phyloP scores from a whole-genome alignment of 2,888 invertebrate genomes.

The Tenthredo livida region DNA sequence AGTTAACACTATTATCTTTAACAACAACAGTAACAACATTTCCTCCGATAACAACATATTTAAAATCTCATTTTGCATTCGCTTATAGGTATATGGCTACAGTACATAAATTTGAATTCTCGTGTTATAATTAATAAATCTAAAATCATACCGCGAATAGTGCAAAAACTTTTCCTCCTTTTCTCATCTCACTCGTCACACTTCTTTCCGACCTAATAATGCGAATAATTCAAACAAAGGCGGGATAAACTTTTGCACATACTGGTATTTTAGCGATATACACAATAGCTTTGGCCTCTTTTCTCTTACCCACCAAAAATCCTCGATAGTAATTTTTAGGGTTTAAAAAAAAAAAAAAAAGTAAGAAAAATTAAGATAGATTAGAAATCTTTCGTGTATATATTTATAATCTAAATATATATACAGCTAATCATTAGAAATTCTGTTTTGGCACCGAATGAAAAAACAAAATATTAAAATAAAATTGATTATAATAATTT shows the following conservation, averaged over 20 bases:
- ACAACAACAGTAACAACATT: conserved; percentile 75
- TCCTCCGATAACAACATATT: conserved; percentile 67
- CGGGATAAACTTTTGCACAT: neutral
- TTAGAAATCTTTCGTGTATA: neutral
- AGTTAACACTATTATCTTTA: conserved; percentile 71
- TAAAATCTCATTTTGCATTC: conserved; percentile 56
- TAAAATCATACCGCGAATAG: conserved; percentile 15
- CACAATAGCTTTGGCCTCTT: neutral
- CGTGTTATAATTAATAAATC: neutral
- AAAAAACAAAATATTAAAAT: neutral
- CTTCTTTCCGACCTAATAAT: neutral
- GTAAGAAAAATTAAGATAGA: neutral
- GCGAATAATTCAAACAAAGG: neutral
- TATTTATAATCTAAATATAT: neutral
- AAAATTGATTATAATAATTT: neutral
- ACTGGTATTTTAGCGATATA: neutral
- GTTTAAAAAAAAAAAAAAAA: neutral
- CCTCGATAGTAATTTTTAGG: neutral
- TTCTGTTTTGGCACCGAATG: neutral
- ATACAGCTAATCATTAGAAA: neutral
- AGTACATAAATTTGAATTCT: conserved; percentile 22
- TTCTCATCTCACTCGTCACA: no score
- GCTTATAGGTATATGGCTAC: neutral
- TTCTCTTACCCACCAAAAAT: neutral
- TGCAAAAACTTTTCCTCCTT: neutral